Conservation (phyloP, 2,797 vertebrate species). For the Sebastes cheni region DNA sequence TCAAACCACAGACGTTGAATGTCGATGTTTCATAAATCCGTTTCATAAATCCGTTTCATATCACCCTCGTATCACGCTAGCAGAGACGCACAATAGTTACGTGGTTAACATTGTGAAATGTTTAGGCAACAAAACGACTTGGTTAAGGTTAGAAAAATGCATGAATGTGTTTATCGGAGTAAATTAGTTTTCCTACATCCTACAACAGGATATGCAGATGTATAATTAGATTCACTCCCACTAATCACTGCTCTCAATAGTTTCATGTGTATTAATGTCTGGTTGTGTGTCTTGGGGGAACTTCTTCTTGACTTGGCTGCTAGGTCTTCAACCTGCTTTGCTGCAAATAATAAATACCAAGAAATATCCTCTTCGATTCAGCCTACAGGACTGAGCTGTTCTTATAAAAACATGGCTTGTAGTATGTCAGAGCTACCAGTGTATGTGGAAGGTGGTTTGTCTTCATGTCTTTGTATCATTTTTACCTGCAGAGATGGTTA, state of each 20-base stretch:
- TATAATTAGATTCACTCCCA: background rate
- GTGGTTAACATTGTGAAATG: background rate
- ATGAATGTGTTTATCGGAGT: background rate
- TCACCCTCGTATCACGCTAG: too few relatives aligned
- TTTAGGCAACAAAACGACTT: background rate
- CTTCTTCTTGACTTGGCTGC: background rate
- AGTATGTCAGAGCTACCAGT: background rate
- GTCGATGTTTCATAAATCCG: background rate
- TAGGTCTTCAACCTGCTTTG: background rate
- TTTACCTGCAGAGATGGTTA: conserved; percentile 88
- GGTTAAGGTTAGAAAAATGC: background rate
- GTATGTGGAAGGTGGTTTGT: background rate
- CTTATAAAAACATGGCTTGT: too few relatives aligned
- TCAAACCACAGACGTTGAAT: background rate
- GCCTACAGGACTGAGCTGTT: background rate
- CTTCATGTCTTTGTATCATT: background rate
- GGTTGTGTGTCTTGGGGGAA: background rate
- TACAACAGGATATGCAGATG: background rate
- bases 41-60: too few relatives aligned
- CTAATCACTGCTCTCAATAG: background rate
- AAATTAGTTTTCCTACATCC: background rate
- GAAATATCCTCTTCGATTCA: background rate
- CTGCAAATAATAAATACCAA: background rate
- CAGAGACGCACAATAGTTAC: background rate
- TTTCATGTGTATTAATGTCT: background rate